A percentile compares a stretch with the other conserved stretches of the same genome.
Evolutionary conservation across 2,797 vertebrate genomes (phyloP).

Genomic region (Spinus olivaceus): DNA sequence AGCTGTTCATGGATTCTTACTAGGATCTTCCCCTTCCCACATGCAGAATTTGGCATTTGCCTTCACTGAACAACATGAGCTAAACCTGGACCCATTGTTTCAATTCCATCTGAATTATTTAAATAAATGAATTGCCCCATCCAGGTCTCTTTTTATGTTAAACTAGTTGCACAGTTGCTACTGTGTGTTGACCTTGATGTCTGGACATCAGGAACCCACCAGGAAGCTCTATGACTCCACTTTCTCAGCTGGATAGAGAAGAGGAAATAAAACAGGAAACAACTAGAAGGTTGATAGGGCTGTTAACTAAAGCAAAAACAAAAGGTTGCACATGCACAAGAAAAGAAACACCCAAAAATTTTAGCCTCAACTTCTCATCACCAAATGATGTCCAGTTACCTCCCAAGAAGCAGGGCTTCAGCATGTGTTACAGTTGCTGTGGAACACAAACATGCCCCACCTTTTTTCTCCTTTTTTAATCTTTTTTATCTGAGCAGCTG

Average conservation of each 20-base stretch:
- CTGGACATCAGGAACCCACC: not conserved
- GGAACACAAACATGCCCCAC: not conserved
- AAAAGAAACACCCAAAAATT: not conserved
- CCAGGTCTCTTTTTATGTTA: not conserved
- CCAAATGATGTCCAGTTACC: not conserved
- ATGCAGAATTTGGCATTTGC: not conserved
- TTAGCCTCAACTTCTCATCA: not conserved
- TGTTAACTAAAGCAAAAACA: not conserved
- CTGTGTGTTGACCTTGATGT: not conserved
- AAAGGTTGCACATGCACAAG: not conserved
- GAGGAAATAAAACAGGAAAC: not conserved
- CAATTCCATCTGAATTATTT: not conserved
- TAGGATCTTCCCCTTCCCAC: not conserved
- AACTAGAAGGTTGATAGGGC: not conserved
- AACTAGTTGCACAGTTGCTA: not conserved
- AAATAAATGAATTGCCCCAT: not conserved
- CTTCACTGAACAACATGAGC: not conserved
- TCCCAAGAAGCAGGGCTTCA: not conserved
- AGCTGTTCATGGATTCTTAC: not conserved
- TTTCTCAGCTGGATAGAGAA: not conserved
- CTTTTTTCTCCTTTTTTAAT: not conserved
- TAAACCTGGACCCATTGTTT: not conserved
- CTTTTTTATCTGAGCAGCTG: not conserved
- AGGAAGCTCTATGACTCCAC: not conserved
- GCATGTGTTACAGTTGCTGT: accelerated